phyloP scores from a whole-genome alignment of 2,113 vertebrate species.

The Leptodactylus fuscus region DNA sequence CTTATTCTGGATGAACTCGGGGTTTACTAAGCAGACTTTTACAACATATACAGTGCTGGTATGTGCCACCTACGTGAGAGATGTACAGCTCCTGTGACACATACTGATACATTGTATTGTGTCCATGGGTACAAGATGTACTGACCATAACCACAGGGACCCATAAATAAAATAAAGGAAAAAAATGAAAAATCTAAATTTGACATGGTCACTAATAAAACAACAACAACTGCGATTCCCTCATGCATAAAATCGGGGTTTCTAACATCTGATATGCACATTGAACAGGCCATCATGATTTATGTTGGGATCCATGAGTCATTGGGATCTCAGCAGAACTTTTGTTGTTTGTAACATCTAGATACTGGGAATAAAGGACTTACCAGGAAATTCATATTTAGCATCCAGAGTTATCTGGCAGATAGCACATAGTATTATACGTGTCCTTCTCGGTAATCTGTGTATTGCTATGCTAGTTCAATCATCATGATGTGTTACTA shows the following conservation, averaged over 20 bases:
- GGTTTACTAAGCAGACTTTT: too few species aligned
- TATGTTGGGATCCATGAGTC: constrained; percentile 4
- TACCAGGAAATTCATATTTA: neutral
- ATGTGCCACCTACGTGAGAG: too few species aligned
- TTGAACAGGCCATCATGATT: neutral
- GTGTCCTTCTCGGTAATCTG: neutral
- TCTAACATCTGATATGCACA: constrained; percentile 1
- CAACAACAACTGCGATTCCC: neutral
- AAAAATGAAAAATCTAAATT: neutral
- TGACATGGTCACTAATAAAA: neutral
- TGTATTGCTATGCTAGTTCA: neutral
- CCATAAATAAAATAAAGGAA: too few species aligned
- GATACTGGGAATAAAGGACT: neutral
- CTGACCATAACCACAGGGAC: too few species aligned
- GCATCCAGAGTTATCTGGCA: neutral
- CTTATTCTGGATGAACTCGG: too few species aligned
- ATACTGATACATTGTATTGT: too few species aligned
- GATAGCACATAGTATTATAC: neutral
- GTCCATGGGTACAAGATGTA: too few species aligned
- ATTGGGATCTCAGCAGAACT: neutral
- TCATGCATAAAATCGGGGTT: neutral
- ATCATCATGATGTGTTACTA: neutral
- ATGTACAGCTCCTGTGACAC: too few species aligned
- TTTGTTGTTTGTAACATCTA: neutral
- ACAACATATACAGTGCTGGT: too few species aligned